These are phyloP conservation scores for Emys orbicularis DNA, from an alignment of 2,797 vertebrate genomes.

Conservation along the genomic window DNA sequence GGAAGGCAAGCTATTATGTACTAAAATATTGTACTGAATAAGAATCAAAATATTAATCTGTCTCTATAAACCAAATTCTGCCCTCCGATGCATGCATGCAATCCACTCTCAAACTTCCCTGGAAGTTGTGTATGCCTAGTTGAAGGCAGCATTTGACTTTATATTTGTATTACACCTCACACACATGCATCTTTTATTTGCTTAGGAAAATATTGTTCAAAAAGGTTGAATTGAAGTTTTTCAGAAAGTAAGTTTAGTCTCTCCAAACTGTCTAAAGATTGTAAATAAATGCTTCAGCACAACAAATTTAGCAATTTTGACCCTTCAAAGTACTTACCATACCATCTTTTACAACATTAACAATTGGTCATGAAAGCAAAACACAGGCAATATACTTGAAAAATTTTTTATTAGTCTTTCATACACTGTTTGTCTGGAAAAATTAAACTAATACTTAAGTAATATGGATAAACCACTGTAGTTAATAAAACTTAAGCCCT, in stretches of 20 bases:
- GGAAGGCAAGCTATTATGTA: not conserved
- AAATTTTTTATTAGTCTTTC: conserved; percentile 40
- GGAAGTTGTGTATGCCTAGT: rapidly evolving
- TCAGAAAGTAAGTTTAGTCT: not conserved
- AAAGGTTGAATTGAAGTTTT: not conserved
- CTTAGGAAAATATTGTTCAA: not conserved
- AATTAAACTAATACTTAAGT: not conserved
- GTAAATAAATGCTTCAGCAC: not conserved
- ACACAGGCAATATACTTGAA: conserved; percentile 10
- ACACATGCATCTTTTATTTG: not conserved
- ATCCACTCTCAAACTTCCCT: not conserved
- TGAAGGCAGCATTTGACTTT: not conserved
- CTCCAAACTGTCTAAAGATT: not conserved
- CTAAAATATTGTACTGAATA: not conserved
- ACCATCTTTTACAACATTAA: not conserved
- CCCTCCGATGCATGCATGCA: not conserved
- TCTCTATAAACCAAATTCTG: not conserved
- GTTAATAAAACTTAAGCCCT: not conserved
- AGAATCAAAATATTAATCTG: not conserved
- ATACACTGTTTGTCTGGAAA: conserved; percentile 1
- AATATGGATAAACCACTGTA: not conserved
- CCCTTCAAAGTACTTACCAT: not conserved
- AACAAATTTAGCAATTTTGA: not conserved
- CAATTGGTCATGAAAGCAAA: not conserved
- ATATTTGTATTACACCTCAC: not conserved